Conservation (phyloP, 1,140 invertebrate genomes). For the Anastrepha ludens region DNA sequence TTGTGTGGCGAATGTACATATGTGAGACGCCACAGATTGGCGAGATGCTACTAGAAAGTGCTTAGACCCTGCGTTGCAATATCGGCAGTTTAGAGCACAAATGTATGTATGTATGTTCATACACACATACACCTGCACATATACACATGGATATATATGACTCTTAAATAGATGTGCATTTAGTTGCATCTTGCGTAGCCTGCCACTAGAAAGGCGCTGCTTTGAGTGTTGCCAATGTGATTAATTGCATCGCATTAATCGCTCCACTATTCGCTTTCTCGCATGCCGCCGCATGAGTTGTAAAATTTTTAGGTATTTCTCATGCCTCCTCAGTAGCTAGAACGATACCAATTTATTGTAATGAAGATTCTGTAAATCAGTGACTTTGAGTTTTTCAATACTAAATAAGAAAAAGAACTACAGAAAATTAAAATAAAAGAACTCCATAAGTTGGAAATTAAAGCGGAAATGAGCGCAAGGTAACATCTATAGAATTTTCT, state of each 20-base stretch:
- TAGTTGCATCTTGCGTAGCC: neutral
- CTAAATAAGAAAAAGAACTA: neutral
- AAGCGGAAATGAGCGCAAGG: constrained; percentile 7
- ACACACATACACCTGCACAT: neutral
- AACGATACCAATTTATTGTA: neutral
- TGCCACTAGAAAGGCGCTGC: neutral
- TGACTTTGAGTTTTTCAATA: constrained; percentile 33
- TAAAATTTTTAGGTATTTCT: neutral
- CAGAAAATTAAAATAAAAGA: neutral
- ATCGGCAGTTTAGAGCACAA: neutral
- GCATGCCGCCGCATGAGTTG: constrained; percentile 17
- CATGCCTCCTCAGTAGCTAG: constrained; percentile 12
- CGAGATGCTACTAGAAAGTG: neutral
- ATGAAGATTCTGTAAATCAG: neutral
- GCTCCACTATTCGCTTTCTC: constrained; percentile 4
- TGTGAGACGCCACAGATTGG: no score
- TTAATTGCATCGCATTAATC: constrained; percentile 47
- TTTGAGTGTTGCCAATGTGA: constrained; percentile 24
- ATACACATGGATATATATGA: neutral
- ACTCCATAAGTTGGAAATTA: neutral
- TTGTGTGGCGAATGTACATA: neutral
- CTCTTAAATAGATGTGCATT: neutral
- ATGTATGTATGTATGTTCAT: neutral
- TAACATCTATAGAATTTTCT: neutral
- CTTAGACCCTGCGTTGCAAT: neutral